These are phyloP conservation scores for Anguilla pacifica DNA, from an alignment of 2,797 vertebrate genomes.

Conservation along the genomic window DNA sequence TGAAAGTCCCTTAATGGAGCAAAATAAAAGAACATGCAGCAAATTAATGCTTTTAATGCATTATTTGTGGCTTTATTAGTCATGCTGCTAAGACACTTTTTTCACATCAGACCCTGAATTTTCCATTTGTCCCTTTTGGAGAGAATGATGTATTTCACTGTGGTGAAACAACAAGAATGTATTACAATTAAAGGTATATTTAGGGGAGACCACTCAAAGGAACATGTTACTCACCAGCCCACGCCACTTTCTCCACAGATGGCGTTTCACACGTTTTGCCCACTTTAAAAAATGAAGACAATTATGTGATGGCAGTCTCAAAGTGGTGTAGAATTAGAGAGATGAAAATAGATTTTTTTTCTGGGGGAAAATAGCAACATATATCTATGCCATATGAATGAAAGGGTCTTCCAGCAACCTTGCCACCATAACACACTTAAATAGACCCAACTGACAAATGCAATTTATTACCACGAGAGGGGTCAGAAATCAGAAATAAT, in stretches of 20 bases:
- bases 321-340: background rate
- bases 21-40: no score
- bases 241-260: background rate
- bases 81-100: background rate
- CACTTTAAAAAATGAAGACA: constrained; percentile 6
- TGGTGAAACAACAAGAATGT: background rate
- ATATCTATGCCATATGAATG: background rate
- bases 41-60: background rate
- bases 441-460: background rate
- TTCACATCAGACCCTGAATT: background rate
- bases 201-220: constrained; percentile 21
- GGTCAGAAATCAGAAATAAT: background rate
- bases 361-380: background rate
- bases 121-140: background rate
- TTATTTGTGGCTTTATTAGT: background rate
- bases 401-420: background rate
- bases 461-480: background rate
- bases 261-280: background rate
- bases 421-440: background rate
- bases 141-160: background rate
- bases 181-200: background rate
- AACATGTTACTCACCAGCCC: constrained; percentile 9
- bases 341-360: background rate
- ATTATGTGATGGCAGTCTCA: background rate
- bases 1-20: background rate